Conservation (phyloP, 2,113 vertebrate species). For the Spilogale gracilis region DNA sequence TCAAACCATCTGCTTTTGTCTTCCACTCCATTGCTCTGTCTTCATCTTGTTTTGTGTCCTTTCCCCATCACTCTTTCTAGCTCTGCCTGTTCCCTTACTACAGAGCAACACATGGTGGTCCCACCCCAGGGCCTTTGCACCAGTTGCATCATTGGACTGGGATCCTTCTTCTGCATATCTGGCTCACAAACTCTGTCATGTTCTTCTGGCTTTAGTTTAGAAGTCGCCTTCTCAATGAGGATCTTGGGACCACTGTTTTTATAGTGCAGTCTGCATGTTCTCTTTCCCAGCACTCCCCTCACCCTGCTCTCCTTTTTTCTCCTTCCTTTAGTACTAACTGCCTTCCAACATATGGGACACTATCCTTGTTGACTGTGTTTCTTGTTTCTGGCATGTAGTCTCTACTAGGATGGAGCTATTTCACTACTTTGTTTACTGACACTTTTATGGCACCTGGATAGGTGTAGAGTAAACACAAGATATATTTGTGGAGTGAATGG, state of each 20-base stretch:
- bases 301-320: neutral
- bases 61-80: neutral
- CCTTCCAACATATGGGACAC: neutral
- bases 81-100: neutral
- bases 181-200: neutral
- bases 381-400: neutral
- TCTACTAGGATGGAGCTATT: neutral
- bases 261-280: neutral
- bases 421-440: neutral
- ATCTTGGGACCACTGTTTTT: neutral
- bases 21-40: neutral
- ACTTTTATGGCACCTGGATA: neutral
- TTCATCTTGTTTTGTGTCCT: neutral
- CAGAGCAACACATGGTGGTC: neutral
- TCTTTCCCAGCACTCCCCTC: neutral
- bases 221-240: neutral
- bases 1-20: neutral
- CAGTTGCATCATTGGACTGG: neutral
- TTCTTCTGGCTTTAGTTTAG: neutral
- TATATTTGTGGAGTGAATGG: neutral
- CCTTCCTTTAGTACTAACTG: neutral
- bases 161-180: neutral
- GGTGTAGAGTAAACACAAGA: neutral
- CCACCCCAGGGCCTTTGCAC: neutral
- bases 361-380: neutral